A percentile compares a stretch with the other conserved stretches of the same genome.
phyloP scores from a whole-genome alignment of 2,888 invertebrate species.

The Xanthia icteritia region DNA sequence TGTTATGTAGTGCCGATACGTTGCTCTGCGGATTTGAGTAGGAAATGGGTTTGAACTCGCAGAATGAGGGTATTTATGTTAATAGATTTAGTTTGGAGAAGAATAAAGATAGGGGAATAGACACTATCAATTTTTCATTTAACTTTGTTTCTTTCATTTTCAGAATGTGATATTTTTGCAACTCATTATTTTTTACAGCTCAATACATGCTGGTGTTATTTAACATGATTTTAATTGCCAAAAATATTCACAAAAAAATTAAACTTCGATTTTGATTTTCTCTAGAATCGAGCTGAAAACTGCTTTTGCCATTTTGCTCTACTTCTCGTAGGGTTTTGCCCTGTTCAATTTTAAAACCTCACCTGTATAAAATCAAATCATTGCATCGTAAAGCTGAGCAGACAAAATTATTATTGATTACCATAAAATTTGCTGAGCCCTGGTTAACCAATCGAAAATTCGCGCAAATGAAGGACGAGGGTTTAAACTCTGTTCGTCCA shows the following conservation, averaged over 20 bases:
- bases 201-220: background rate
- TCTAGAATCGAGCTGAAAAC: background rate
- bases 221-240: background rate
- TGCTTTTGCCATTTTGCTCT: background rate
- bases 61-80: background rate
- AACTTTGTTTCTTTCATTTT: background rate
- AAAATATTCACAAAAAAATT: background rate
- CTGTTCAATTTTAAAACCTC: background rate
- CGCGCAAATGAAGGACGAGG: background rate
- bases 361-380: background rate
- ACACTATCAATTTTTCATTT: background rate
- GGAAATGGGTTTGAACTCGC: conserved; percentile 20
- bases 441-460: conserved; percentile 1
- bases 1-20: conserved; percentile 44
- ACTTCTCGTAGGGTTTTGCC: background rate
- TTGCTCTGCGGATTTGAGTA: conserved; percentile 37
- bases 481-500: background rate
- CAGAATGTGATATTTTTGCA: background rate
- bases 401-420: background rate
- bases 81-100: background rate
- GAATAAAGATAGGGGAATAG: no score
- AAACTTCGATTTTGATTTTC: background rate
- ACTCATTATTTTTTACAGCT: background rate
- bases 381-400: background rate
- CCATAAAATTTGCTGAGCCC: background rate